Evolutionary conservation across 2,797 vertebrate genomes (phyloP).

Genomic region (Hyperoplus lanceolatus): DNA sequence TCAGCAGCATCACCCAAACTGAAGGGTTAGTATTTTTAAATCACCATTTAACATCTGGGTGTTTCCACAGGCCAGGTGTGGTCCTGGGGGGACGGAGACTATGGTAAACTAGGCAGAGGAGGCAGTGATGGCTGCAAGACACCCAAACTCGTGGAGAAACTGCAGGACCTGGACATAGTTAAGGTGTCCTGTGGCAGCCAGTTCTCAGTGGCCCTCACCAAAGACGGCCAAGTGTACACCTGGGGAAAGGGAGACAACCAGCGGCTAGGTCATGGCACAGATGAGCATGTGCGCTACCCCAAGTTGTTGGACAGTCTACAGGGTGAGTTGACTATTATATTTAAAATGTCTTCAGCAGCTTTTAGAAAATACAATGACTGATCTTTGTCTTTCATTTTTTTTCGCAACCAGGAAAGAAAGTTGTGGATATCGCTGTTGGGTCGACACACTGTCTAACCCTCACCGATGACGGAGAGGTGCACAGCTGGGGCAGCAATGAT

Average conservation of each 20-base stretch:
- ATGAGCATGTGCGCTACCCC: constrained; percentile 98
- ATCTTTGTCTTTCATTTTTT: constrained; percentile 8
- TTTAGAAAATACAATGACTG: neutral
- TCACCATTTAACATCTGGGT: neutral
- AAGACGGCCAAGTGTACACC: constrained; percentile 97
- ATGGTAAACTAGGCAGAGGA: constrained; percentile 96
- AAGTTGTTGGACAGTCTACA: constrained; percentile 95
- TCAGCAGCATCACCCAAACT: neutral
- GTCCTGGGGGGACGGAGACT: constrained; percentile 99
- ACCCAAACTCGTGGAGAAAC: constrained; percentile 95
- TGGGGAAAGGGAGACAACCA: constrained; percentile 99
- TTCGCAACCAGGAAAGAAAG: constrained; percentile 91
- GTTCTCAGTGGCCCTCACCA: constrained; percentile 95
- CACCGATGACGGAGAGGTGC: constrained; percentile 96
- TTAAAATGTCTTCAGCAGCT: neutral
- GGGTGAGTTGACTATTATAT: constrained; percentile 83
- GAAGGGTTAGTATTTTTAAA: neutral
- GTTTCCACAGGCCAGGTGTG: constrained; percentile 92
- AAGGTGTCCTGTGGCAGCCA: constrained; percentile 98
- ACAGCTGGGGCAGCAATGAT: constrained; percentile 99
- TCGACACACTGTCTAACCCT: constrained; percentile 97
- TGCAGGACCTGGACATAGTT: constrained; percentile 95
- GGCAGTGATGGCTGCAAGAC: constrained; percentile 99
- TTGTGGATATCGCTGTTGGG: constrained; percentile 95
- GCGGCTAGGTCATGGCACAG: constrained; percentile 96